A percentile compares a stretch with the other conserved stretches of the same genome.
phyloP scores from a whole-genome alignment of 2,113 vertebrate genomes.

The Nycticryphes semicollaris region DNA sequence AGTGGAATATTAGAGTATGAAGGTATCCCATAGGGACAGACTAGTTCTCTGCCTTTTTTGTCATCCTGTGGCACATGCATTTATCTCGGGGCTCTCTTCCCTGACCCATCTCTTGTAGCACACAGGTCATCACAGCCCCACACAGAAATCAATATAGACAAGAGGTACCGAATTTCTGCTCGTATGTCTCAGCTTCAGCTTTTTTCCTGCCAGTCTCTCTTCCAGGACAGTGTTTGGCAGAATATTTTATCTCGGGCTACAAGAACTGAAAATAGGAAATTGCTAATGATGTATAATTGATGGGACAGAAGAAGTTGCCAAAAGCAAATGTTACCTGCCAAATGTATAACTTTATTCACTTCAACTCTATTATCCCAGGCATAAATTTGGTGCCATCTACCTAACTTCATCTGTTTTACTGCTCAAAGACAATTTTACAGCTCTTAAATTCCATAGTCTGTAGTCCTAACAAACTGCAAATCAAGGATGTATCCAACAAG shows the following conservation, averaged over 20 bases:
- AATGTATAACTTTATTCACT: conserved; percentile 7
- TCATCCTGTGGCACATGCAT: not conserved
- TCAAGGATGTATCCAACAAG: not conserved
- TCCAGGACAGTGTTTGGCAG: not conserved
- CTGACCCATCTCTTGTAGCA: not conserved
- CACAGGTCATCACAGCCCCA: not conserved
- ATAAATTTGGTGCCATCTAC: not conserved
- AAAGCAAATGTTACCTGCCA: conserved; percentile 17
- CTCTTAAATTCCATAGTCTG: not conserved
- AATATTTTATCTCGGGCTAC: not conserved
- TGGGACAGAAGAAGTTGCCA: not conserved
- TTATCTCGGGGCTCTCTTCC: not conserved
- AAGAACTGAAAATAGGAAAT: not conserved
- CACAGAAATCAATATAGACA: not conserved
- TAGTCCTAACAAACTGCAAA: not conserved
- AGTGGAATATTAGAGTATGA: not conserved
- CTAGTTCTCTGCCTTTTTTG: not conserved
- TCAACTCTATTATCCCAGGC: not conserved
- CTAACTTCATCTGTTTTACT: not conserved
- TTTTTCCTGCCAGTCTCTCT: not conserved
- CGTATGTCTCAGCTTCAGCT: not conserved
- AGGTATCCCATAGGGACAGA: not conserved
- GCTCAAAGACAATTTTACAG: not conserved
- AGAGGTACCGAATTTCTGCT: not conserved
- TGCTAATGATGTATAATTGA: conserved; percentile 4